These are phyloP conservation scores for Fistularia tabacaria DNA, from an alignment of 2,797 vertebrate species.

Conservation along the genomic window DNA sequence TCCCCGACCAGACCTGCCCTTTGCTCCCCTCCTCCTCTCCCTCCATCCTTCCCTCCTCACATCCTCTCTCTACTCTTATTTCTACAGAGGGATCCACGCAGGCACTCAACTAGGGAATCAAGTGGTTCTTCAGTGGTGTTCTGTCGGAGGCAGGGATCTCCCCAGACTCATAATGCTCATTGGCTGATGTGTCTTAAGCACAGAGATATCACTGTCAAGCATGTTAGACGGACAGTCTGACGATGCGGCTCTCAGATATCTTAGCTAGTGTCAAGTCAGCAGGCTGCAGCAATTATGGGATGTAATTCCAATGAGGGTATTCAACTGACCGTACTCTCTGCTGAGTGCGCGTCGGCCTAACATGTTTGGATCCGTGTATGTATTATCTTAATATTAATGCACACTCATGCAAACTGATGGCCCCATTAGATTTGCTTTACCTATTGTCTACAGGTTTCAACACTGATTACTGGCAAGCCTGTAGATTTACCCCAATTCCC, in stretches of 20 bases:
- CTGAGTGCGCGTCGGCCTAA: slow-evolving; percentile 7
- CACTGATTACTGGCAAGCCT: slow-evolving; percentile 40
- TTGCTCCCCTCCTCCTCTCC: slow-evolving; percentile 42
- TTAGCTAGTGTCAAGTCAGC: slow-evolving; percentile 25
- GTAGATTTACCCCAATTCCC: slow-evolving; percentile 42
- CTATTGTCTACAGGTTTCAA: slow-evolving; percentile 55
- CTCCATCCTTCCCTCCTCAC: slow-evolving; percentile 29
- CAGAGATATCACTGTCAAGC: slow-evolving; percentile 20
- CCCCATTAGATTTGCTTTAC: slow-evolving; percentile 42
- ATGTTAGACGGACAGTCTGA: slow-evolving; percentile 23
- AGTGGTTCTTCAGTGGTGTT: slow-evolving; percentile 37
- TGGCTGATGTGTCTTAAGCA: slow-evolving; percentile 20
- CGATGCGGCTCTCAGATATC: slow-evolving; percentile 16
- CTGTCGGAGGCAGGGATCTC: slow-evolving; percentile 33
- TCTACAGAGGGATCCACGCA: slow-evolving; percentile 54
- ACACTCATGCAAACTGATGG: slow-evolving; percentile 28
- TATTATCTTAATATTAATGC: slow-evolving; percentile 32
- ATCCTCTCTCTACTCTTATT: slow-evolving; percentile 43
- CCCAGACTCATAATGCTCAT: slow-evolving; percentile 26
- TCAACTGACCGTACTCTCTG: slow-evolving; percentile 3
- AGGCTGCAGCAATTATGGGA: slow-evolving; percentile 15
- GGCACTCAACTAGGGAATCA: slow-evolving; percentile 33
- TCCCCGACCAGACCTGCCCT: slow-evolving; percentile 71
- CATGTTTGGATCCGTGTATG: slow-evolving; percentile 20
- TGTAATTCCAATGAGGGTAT: slow-evolving; percentile 15